Base-by-base conservation (phyloP, 1,140 invertebrate genomes). In the Euura saliciscinereae region DNA sequence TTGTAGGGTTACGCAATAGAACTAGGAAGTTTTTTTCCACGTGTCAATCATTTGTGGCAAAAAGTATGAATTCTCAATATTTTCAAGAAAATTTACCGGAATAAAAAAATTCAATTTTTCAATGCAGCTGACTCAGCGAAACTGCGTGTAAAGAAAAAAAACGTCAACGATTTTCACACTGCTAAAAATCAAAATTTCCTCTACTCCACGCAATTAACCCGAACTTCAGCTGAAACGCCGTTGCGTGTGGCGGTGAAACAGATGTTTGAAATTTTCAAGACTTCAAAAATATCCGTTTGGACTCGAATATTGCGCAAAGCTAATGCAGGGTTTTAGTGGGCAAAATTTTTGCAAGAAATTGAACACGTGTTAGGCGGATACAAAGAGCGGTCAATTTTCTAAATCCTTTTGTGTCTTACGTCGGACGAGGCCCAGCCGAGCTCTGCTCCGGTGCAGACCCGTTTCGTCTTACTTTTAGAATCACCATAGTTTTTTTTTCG, bases 401-500 rank as follows among this genome's bases (percentile, higher is more conserved):
- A 59, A 59, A 59, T 59, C 51, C 51, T 59, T 59, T 59, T 59
- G 51, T 59, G 51, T 59, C 51, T 59, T 59, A 59, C 28, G 28
- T 28, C 28, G 51, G 51, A 11, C 13, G 28, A 28, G 28, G 28
- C 28, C 51, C 13, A 4, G 10, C 51, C 51, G 51, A 59, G 51
- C 6, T 28, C 28, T 28, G 51, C 10, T 11, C 8, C 51, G 10
- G 51, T n/a, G 66, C 69, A 69, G 79, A 79, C 81, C 83, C 82
- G 82, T 85, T 82, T 85, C 82, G 79, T 79, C 76, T 84, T 84
- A 84, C 83, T 80, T 84, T 78, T 76, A 67, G 75, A 78, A 77
- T 78, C 73, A 78, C 69, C 71, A 71, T 11, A 59, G 3, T 59
- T 59, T 59, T 59, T 59, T 59, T 28, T 4, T 59, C n/a, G n/a